Evolutionary conservation across 2,888 invertebrate species (phyloP).

Genomic region (Lasioglossum marginatum): DNA sequence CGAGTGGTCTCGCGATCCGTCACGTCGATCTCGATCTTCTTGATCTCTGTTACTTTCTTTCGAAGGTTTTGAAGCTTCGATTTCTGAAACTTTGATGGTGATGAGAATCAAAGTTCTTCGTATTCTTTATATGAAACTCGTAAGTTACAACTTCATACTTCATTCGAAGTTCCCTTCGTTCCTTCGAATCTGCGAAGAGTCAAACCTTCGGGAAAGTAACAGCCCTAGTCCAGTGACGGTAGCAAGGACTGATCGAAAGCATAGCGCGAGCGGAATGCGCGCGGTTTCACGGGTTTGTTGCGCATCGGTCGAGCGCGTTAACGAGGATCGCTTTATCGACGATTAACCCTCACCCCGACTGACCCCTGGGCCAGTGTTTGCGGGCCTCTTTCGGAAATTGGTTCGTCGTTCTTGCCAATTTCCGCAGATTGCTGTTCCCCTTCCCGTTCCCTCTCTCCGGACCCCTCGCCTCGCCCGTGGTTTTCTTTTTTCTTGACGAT

Average conservation of each 20-base stretch:
- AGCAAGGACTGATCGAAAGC: slow-evolving; percentile 44
- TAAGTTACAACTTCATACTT: too few relatives aligned
- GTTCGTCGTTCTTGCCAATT: slow-evolving; percentile 82
- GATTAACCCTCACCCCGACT: slow-evolving; percentile 82
- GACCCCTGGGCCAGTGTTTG: slow-evolving; percentile 81
- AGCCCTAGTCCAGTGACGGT: slow-evolving; percentile 31
- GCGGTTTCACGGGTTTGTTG: slow-evolving; percentile 59
- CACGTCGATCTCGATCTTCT: not conserved
- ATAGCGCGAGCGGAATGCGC: slow-evolving; percentile 46
- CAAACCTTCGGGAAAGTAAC: too few relatives aligned
- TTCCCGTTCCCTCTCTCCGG: slow-evolving; percentile 6
- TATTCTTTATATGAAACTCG: too few relatives aligned
- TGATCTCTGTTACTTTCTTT: not conserved
- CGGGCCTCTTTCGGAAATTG: slow-evolving; percentile 80
- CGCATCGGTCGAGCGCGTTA: slow-evolving; percentile 77
- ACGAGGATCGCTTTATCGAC: slow-evolving; percentile 84
- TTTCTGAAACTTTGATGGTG: too few relatives aligned
- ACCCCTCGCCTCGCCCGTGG: slow-evolving; percentile 33
- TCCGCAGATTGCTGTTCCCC: slow-evolving; percentile 77
- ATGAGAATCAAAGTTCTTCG: too few relatives aligned
- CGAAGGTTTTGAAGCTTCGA: too few relatives aligned
- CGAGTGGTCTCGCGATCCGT: not conserved
- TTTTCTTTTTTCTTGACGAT: slow-evolving; percentile 51
- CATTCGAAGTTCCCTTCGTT: too few relatives aligned
- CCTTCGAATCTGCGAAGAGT: too few relatives aligned